Evolutionary conservation across 2,888 invertebrate genomes (phyloP).

Genomic region (Dyspetes luteomarginatus): DNA sequence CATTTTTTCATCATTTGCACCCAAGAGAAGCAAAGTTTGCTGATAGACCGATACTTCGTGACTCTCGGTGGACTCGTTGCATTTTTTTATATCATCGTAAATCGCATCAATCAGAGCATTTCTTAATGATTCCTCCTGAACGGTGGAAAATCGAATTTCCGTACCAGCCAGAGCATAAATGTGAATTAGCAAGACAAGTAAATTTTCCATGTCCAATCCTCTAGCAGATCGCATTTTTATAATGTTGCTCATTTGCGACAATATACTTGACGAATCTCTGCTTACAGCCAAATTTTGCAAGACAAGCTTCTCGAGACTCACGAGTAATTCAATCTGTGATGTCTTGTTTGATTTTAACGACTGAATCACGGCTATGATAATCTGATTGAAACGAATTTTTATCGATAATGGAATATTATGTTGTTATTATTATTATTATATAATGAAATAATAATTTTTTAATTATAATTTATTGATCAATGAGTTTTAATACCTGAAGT

Average conservation of each 20-base stretch:
- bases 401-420: too few species aligned
- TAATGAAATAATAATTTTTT: conserved; percentile 4
- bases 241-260: conserved; percentile 84
- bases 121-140: conserved; percentile 84
- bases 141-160: conserved; percentile 85
- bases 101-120: conserved; percentile 85
- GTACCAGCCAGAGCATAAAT: conserved; percentile 87
- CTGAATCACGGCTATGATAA: conserved; percentile 85
- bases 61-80: conserved; percentile 70
- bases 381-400: conserved; percentile 75
- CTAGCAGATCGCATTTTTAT: conserved; percentile 85
- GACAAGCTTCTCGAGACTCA: conserved; percentile 87
- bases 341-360: conserved; percentile 85
- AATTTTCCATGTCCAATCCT: conserved; percentile 85
- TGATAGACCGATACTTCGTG: conserved; percentile 76
- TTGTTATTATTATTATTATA: background rate
- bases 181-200: conserved; percentile 86
- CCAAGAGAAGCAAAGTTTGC: conserved; percentile 77
- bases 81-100: conserved; percentile 85
- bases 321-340: conserved; percentile 85
- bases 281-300: conserved; percentile 82
- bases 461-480: conserved; percentile 16
- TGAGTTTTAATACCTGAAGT: conserved; percentile 73
- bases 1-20: conserved; percentile 71
- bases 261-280: conserved; percentile 85